phyloP scores from a whole-genome alignment of 2,797 vertebrate genomes.

The Synanceia verrucosa region DNA sequence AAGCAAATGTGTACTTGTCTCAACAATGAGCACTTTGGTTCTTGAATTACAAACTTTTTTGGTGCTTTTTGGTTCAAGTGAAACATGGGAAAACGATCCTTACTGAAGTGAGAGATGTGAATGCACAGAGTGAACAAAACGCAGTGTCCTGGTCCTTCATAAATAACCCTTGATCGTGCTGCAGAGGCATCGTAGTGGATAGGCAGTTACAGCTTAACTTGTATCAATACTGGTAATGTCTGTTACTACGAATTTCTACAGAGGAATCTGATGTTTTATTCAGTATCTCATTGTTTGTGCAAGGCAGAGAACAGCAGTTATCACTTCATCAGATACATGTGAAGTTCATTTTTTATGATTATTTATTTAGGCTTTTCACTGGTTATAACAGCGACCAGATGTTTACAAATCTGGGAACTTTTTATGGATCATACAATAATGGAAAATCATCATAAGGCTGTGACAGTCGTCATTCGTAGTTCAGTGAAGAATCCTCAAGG shows the following conservation, averaged over 20 bases:
- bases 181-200: conserved; percentile 23
- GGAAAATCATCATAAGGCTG: background rate
- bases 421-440: background rate
- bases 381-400: background rate
- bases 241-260: background rate
- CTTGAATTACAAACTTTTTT: conserved; percentile 62
- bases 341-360: background rate
- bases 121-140: conserved; percentile 1
- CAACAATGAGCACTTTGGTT: conserved; percentile 73
- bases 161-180: background rate
- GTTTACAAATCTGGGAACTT: background rate
- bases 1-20: conserved; percentile 77
- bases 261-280: background rate
- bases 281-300: background rate
- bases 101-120: conserved; percentile 33
- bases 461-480: background rate
- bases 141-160: conserved; percentile 20
- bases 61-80: conserved; percentile 44
- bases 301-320: background rate
- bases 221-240: background rate
- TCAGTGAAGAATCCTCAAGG: background rate
- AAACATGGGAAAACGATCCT: conserved; percentile 60
- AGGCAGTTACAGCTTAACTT: background rate
- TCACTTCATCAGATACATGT: conserved; percentile 7
- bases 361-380: background rate